phyloP scores from a whole-genome alignment of 2,113 vertebrate genomes.

The Montifringilla adamsi region DNA sequence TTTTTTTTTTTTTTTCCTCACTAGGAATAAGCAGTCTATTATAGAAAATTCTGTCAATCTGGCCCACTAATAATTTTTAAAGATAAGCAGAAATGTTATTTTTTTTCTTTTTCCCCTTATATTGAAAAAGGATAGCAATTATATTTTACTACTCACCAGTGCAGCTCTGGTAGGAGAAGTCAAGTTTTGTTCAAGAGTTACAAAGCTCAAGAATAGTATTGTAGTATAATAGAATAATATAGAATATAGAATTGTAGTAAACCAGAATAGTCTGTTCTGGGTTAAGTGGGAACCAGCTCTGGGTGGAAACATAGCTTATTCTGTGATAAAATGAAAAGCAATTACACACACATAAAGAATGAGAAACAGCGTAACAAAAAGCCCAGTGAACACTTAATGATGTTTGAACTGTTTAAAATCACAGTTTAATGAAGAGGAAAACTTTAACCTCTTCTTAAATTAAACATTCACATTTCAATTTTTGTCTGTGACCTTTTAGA shows the following conservation, averaged over 20 bases:
- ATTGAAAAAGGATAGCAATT: neutral
- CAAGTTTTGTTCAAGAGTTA: neutral
- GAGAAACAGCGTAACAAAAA: neutral
- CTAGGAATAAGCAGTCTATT: neutral
- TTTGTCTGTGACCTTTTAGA: neutral
- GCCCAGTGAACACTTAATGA: neutral
- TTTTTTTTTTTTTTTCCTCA: neutral
- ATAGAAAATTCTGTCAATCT: neutral
- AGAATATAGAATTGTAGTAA: too few species aligned
- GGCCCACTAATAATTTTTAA: neutral
- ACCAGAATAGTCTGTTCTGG: neutral
- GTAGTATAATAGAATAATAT: neutral
- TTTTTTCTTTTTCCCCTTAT: neutral
- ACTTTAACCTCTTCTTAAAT: neutral
- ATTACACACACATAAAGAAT: neutral
- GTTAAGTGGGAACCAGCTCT: neutral
- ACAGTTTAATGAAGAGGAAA: neutral
- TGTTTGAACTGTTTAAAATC: neutral
- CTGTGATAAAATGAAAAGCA: neutral
- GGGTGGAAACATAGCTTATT: neutral
- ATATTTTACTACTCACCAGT: neutral
- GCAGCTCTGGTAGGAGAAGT: neutral
- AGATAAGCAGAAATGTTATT: neutral
- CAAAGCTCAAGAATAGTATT: neutral
- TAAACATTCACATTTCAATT: neutral